These are phyloP conservation scores for Coremacera marginata DNA, from an alignment of 2,888 invertebrate genomes.

Conservation along the genomic window DNA sequence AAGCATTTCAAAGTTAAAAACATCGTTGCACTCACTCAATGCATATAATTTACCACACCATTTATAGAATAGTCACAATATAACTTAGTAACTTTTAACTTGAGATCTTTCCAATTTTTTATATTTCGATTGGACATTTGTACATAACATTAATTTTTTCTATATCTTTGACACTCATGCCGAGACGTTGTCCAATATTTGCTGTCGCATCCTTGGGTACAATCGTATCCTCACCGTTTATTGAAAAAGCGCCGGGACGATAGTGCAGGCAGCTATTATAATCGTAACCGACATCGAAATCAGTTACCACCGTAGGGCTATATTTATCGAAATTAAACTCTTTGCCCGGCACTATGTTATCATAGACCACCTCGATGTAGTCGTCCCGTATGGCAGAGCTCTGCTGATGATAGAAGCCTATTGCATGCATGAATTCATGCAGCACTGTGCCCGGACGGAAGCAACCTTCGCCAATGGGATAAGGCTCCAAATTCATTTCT, in stretches of 20 bases:
- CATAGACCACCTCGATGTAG: conserved; percentile 72
- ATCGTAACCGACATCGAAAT: conserved; percentile 80
- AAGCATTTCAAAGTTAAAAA: background rate
- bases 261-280: conserved; percentile 87
- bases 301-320: conserved; percentile 71
- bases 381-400: conserved; percentile 81
- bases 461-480: conserved; percentile 62
- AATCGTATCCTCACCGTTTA: conserved; percentile 78
- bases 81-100: too few relatives aligned
- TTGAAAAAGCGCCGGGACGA: conserved; percentile 79
- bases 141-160: conserved; percentile 66
- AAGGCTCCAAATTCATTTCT: conserved; percentile 61
- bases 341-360: conserved; percentile 71
- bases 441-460: conserved; percentile 73
- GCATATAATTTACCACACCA: too few relatives aligned
- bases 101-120: background rate
- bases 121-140: conserved; percentile 59
- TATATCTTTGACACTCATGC: conserved; percentile 61
- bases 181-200: conserved; percentile 62
- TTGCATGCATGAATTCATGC: conserved; percentile 83
- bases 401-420: conserved; percentile 86
- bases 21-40: background rate
- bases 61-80: too few relatives aligned
- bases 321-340: conserved; percentile 80
- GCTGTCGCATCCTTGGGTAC: conserved; percentile 67